phyloP scores from a whole-genome alignment of 2,113 vertebrate species.

The Halichoeres trimaculatus region DNA sequence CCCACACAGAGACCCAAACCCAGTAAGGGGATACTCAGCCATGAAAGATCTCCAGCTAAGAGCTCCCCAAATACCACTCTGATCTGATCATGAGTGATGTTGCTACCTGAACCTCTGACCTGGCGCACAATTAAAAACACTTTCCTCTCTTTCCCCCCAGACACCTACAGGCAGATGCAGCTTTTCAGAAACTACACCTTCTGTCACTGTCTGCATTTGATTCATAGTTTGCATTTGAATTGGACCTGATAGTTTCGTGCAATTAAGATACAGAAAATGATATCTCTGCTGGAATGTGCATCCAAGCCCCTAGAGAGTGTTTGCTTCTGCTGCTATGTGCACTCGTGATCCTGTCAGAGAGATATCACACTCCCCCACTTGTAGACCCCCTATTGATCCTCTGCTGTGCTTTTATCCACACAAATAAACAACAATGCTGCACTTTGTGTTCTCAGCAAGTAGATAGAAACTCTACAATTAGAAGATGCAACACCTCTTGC shows the following conservation, averaged over 20 bases:
- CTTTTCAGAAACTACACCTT: conserved; percentile 34
- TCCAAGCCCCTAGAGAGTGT: conserved; percentile 45
- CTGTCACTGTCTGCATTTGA: conserved; percentile 52
- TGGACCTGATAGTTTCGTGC: conserved; percentile 25
- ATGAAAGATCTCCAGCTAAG: conserved; percentile 83
- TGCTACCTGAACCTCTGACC: conserved; percentile 82
- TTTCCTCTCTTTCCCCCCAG: conserved; percentile 64
- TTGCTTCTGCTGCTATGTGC: conserved; percentile 29
- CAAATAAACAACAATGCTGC: conserved; percentile 42
- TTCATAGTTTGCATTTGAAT: conserved; percentile 63
- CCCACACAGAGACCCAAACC: conserved; percentile 67
- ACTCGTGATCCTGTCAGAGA: conserved; percentile 37
- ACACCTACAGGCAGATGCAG: conserved; percentile 31
- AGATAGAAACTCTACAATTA: conserved; percentile 39
- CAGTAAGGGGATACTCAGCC: conserved; percentile 72
- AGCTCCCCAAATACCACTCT: conserved; percentile 82
- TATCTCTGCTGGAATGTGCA: conserved; percentile 29
- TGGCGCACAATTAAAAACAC: conserved; percentile 83
- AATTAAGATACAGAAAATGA: conserved; percentile 63
- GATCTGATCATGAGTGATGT: conserved; percentile 81
- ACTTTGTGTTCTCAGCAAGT: conserved; percentile 29
- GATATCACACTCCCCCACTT: conserved; percentile 56
- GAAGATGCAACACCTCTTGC: conserved; percentile 1
- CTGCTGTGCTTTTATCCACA: conserved; percentile 62
- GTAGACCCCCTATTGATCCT: conserved; percentile 67